Conservation (phyloP, 2,888 invertebrate genomes). For the Serrognathus titanus region DNA sequence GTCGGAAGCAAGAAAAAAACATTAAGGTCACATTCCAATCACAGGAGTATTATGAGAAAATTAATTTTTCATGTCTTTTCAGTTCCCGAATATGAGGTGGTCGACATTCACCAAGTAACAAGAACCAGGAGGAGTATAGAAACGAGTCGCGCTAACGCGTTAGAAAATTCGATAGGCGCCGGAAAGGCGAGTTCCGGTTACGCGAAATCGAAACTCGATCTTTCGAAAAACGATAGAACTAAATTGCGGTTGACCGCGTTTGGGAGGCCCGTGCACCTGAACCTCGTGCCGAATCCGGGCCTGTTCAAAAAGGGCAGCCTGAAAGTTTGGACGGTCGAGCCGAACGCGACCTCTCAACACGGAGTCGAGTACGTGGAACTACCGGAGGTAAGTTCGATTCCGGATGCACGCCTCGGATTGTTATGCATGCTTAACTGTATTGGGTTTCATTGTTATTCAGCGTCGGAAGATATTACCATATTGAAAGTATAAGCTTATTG, state of each 20-base stretch:
- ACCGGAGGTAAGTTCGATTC: conserved; percentile 52
- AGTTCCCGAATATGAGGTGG: conserved; percentile 83
- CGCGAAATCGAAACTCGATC: conserved; percentile 13
- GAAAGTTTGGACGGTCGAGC: conserved; percentile 77
- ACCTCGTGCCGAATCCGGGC: conserved; percentile 72
- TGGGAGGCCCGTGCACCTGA: conserved; percentile 71
- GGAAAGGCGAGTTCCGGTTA: no score
- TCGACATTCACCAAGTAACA: conserved; percentile 67
- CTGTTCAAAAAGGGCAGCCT: conserved; percentile 72
- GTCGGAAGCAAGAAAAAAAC: no score
- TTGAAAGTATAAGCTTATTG: no score
- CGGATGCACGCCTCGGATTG: no score
- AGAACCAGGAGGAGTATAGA: conserved; percentile 41
- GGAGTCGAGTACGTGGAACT: conserved; percentile 78
- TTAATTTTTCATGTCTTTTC: conserved; percentile 15
- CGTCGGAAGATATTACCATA: no score
- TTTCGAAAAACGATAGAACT: conserved; percentile 8
- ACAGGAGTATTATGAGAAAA: no score
- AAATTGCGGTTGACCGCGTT: conserved; percentile 64
- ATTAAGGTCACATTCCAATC: no score
- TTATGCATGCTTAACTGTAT: no score
- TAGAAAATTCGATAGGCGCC: conserved; percentile 25
- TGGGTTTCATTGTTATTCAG: no score
- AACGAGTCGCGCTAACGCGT: conserved; percentile 36
- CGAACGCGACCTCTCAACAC: conserved; percentile 73